These are phyloP conservation scores for Phaonia tiefii DNA, from an alignment of 2,888 invertebrate genomes.

Conservation along the genomic window DNA sequence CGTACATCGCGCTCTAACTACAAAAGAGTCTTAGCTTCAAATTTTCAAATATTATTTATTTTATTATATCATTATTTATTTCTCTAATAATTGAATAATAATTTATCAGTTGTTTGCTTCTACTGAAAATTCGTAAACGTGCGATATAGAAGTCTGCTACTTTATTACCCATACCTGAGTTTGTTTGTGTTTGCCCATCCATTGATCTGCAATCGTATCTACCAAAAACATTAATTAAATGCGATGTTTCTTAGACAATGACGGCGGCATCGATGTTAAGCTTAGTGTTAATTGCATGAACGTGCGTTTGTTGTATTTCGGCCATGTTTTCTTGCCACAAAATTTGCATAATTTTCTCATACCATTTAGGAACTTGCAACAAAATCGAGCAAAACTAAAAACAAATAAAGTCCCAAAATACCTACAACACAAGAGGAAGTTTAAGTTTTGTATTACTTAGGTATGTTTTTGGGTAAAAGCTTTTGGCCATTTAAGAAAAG, in stretches of 20 bases:
- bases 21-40: too few species aligned
- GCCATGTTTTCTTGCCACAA: slow-evolving; percentile 29
- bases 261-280: background rate
- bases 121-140: too few species aligned
- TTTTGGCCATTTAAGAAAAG: slow-evolving; percentile 66
- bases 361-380: background rate
- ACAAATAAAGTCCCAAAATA: slow-evolving; percentile 2
- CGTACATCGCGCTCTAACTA: too few species aligned
- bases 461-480: slow-evolving; percentile 54
- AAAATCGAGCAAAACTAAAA: slow-evolving; percentile 5
- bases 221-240: slow-evolving; percentile 44
- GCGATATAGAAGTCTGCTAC: too few species aligned
- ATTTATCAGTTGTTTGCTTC: too few species aligned
- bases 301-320: slow-evolving; percentile 53
- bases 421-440: slow-evolving; percentile 55
- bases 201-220: slow-evolving; percentile 10
- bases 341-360: slow-evolving; percentile 66
- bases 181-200: background rate
- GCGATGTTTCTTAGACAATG: background rate
- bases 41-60: too few species aligned
- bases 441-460: slow-evolving; percentile 10
- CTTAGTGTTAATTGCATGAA: slow-evolving; percentile 60
- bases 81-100: too few species aligned
- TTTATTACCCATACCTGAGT: too few species aligned
- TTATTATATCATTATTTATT: too few species aligned